phyloP scores from a whole-genome alignment of 2,888 invertebrate genomes.

The Philereme transversata region DNA sequence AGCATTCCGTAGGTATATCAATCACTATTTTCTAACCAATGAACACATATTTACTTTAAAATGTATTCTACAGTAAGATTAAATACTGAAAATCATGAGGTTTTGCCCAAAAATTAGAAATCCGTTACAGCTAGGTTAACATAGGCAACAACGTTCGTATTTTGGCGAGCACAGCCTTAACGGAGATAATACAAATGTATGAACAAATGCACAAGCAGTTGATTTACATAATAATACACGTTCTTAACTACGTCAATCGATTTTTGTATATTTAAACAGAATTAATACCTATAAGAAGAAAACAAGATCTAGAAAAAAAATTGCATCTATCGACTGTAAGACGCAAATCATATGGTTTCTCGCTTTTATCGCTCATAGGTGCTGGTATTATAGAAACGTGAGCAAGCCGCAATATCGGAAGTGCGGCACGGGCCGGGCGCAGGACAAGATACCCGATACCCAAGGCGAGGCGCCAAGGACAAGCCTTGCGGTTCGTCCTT shows the following conservation, averaged over 20 bases:
- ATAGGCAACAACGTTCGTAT: neutral
- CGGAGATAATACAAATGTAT: conserved; percentile 36
- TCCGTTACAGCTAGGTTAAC: too few species aligned
- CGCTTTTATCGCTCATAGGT: conserved; percentile 38
- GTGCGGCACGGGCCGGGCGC: conserved; percentile 26
- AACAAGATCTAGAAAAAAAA: neutral
- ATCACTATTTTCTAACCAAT: too few species aligned
- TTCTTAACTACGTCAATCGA: neutral
- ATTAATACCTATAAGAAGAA: neutral
- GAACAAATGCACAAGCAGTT: conserved; percentile 31
- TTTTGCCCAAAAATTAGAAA: too few species aligned
- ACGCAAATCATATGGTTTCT: conserved; percentile 53
- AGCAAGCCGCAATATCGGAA: conserved; percentile 16
- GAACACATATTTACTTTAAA: too few species aligned
- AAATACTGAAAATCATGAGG: too few species aligned
- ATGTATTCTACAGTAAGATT: too few species aligned
- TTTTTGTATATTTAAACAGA: conserved; percentile 3
- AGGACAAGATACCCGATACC: conserved; percentile 28
- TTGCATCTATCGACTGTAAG: conserved; percentile 22
- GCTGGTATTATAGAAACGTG: conserved; percentile 38
- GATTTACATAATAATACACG: conserved; percentile 8
- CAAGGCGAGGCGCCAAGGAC: conserved; percentile 20
- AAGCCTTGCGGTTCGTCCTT: conserved; percentile 22
- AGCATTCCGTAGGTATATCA: too few species aligned
- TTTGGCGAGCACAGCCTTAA: conserved; percentile 9